Conservation (phyloP, 2,113 vertebrate genomes). For the Danio rerio region GRCz12tu NC_133181.1:41446501-41447000, state of each 20-base stretch:
- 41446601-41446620: constrained; percentile 3
- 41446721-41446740: not conserved
- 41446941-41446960: too few relatives aligned
- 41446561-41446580: constrained; percentile 1
- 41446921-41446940: too few relatives aligned
- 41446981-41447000: too few relatives aligned
- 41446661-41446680: not conserved
- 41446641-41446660: not conserved
- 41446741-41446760: not conserved
- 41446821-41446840: too few relatives aligned
- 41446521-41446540: not conserved
- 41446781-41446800: not conserved
- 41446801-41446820: too few relatives aligned
- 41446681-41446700: not conserved
- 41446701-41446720: not conserved
- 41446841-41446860: too few relatives aligned
- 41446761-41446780: not conserved
- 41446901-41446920: too few relatives aligned
- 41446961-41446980: too few relatives aligned
- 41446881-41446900: too few relatives aligned
- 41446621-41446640: not conserved
- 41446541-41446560: not conserved
- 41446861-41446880: too few relatives aligned
- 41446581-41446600: not conserved
- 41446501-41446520: not conserved